Evolutionary conservation across 2,113 vertebrate genomes (phyloP).

Genomic region (Verasper variegatus): DNA sequence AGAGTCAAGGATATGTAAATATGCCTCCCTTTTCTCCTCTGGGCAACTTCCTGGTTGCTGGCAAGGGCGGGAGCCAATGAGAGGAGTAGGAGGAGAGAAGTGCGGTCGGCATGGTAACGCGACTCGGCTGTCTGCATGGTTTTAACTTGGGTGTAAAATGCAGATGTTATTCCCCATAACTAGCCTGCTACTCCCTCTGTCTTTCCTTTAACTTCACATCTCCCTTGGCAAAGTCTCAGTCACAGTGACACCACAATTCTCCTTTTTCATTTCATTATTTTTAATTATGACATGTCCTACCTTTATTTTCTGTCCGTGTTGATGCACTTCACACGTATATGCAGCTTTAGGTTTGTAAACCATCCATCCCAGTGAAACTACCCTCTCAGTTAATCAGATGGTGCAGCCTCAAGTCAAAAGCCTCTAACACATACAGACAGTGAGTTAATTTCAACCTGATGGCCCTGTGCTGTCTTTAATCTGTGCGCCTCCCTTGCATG

Average conservation of each 20-base stretch:
- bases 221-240: conserved; percentile 3
- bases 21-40: conserved; percentile 64
- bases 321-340: neutral
- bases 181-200: conserved; percentile 64
- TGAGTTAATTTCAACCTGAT: conserved; percentile 31
- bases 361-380: too few relatives aligned
- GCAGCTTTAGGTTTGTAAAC: neutral
- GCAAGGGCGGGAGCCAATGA: conserved; percentile 70
- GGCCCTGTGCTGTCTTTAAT: conserved; percentile 44
- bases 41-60: conserved; percentile 75
- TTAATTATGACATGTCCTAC: neutral
- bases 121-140: conserved; percentile 78
- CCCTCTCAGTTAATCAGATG: neutral
- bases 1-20: conserved; percentile 78
- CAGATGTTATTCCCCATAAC: conserved; percentile 84
- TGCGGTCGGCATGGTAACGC: conserved; percentile 86
- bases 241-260: neutral
- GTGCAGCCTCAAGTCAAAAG: conserved; percentile 13
- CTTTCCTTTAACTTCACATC: conserved; percentile 52
- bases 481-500: conserved; percentile 28
- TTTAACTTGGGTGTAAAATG: conserved; percentile 82
- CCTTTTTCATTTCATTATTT: neutral
- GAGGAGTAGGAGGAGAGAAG: conserved; percentile 61
- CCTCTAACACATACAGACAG: neutral
- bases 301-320: neutral